Base-by-base conservation (phyloP, 53 echinoderm and acorn worm species). In the Holothuria leucospilota region DNA sequence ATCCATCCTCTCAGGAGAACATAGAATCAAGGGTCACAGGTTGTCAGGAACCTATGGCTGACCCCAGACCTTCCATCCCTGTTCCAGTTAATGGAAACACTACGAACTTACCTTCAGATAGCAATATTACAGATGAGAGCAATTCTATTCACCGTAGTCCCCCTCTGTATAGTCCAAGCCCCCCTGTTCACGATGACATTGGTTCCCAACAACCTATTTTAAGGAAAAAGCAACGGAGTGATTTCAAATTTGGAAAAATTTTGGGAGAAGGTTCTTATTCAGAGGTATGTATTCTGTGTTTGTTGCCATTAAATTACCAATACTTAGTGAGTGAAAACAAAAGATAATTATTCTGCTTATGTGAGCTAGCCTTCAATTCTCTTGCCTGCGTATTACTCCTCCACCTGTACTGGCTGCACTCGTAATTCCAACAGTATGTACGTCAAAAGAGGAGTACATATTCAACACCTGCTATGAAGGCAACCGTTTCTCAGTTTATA, bases 251-350 rank as follows among this genome's bases (percentile, higher is more conserved):
- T 66, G 98, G 98, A 71, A 93, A 92, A 68, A 90, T 98, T 56
- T 63, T 98, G 38, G 98, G 98, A 29, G 98, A 98, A 87, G 98
- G 98, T 13, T 98, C 98, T 27, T 98, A 93, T 88, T 98, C 98
- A 73, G 98, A 98, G 91, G 98, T 98, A 84, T 88, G 98, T 53
- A 24, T 7, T 27, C 0, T 80, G 59, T 13, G 8, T 20, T 56
- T 1, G 16, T 56, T 56, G 56, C 8, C 6, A 1, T 15, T 16
- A 18, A 18, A 16, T 15, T 18, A 16, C 12, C 52, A 52, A 11
- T 52, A 42, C 5, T 6, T 13, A 11, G n/a, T n/a, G n/a, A n/a
- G 52, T 52, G 52, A 13, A 52, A 52, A 11, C 12, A 13, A n/a
- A n/a, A n/a, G 34, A 34, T 34, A 2, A 34, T 2, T 34, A 34